Evolutionary conservation across 2,113 vertebrate species (phyloP).

Genomic region (Rallus limicola): DNA sequence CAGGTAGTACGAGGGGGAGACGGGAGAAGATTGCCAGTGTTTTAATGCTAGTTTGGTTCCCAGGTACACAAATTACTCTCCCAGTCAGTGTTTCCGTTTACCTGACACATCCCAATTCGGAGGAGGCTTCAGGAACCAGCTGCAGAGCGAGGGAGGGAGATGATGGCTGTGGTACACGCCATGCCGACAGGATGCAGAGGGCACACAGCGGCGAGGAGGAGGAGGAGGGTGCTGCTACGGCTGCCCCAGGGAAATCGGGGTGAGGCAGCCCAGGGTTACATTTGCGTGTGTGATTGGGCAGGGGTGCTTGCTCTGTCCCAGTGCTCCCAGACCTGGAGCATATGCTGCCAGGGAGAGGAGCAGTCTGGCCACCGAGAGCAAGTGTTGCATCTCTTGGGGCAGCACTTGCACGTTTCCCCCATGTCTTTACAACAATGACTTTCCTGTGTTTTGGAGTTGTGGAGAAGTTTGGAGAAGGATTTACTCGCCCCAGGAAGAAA

Average conservation of each 20-base stretch:
- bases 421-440: not conserved
- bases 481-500: not conserved
- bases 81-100: not conserved
- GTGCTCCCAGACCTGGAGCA: not conserved
- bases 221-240: not conserved
- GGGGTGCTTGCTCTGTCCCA: not conserved
- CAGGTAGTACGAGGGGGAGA: not conserved
- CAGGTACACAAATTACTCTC: not conserved
- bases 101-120: not conserved
- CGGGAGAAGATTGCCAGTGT: not conserved
- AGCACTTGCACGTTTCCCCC: not conserved
- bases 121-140: not conserved
- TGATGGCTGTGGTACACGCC: rapidly evolving
- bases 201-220: not conserved
- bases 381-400: not conserved
- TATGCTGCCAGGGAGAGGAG: not conserved
- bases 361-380: not conserved
- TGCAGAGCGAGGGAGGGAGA: not conserved
- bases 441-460: not conserved
- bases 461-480: not conserved
- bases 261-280: not conserved
- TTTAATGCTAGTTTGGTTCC: not conserved
- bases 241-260: not conserved
- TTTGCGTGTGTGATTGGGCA: not conserved
- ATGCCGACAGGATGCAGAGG: not conserved